Percentiles rank a stretch among this genome's conserved stretches.
Conservation (phyloP, 92 coral and sea anemone genomes). For the Porites cylindrica region DNA sequence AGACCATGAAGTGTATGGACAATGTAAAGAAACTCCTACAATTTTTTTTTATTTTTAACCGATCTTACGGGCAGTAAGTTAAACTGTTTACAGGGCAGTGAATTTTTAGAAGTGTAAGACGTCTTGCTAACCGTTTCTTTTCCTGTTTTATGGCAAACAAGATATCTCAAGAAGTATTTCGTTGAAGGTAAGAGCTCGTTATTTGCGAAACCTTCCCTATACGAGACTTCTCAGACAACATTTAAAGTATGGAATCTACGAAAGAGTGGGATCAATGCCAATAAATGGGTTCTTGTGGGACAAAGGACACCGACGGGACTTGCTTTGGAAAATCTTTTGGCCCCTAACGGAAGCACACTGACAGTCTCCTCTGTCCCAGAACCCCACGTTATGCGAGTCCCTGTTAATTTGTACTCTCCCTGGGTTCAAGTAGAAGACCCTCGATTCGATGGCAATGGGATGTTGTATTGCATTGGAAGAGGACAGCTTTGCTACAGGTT, state of each 20-base stretch:
- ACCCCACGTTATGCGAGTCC: constrained; percentile 52
- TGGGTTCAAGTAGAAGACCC: constrained; percentile 63
- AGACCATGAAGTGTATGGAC: too few relatives aligned
- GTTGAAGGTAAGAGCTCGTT: constrained; percentile 12
- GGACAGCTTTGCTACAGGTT: constrained; percentile 55
- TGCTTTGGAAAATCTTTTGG: constrained; percentile 53
- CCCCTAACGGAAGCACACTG: constrained; percentile 27
- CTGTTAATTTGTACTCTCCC: constrained; percentile 38
- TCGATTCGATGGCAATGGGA: background rate
- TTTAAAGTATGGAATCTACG: constrained; percentile 59
- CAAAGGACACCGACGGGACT: constrained; percentile 66
- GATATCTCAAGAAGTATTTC: constrained; percentile 29
- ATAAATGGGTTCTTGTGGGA: constrained; percentile 56
- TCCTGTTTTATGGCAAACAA: constrained; percentile 8
- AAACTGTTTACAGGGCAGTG: too few relatives aligned
- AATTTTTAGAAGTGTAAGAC: background rate
- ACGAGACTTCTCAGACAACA: constrained; percentile 35
- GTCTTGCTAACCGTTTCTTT: background rate
- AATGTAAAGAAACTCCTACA: too few relatives aligned
- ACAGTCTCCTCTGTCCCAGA: constrained; percentile 32
- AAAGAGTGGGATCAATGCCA: constrained; percentile 19
- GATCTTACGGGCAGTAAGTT: background rate
- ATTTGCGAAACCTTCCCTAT: constrained; percentile 37
- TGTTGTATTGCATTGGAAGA: constrained; percentile 32
- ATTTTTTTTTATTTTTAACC: too few relatives aligned